Conservation (phyloP, 2,888 invertebrate species). For the Nymphalis urticae region DNA sequence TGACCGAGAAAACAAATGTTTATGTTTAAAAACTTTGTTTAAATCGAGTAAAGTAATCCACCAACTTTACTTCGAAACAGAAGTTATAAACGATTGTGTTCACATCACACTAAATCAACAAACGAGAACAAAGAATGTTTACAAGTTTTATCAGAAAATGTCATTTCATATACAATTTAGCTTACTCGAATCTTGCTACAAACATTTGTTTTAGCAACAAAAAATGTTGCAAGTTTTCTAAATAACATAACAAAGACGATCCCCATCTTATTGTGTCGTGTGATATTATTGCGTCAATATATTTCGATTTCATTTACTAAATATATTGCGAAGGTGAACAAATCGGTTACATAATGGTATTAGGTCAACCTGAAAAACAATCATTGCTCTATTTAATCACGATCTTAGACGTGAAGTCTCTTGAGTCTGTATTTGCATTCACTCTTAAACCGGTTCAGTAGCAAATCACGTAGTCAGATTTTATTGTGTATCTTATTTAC, state of each 20-base stretch:
- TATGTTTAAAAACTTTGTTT: slow-evolving; percentile 26
- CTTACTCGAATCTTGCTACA: slow-evolving; percentile 58
- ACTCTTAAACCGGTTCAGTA: too few species aligned
- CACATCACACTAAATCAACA: slow-evolving; percentile 59
- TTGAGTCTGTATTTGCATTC: too few species aligned
- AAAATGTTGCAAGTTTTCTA: slow-evolving; percentile 37
- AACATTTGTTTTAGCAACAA: slow-evolving; percentile 46
- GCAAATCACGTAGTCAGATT: too few species aligned
- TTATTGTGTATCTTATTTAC: too few species aligned
- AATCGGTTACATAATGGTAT: too few species aligned
- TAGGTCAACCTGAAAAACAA: too few species aligned
- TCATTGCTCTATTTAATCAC: too few species aligned
- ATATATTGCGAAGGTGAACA: too few species aligned
- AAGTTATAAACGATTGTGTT: slow-evolving; percentile 54
- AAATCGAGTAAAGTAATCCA: slow-evolving; percentile 35
- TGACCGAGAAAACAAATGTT: slow-evolving; percentile 9
- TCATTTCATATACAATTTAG: slow-evolving; percentile 59
- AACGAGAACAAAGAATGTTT: slow-evolving; percentile 74
- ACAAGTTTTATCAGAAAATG: slow-evolving; percentile 70
- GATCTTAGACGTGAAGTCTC: too few species aligned
- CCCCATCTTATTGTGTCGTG: not conserved
- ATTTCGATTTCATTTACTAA: too few species aligned
- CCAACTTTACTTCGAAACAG: slow-evolving; percentile 39
- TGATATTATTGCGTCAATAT: not conserved
- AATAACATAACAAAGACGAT: slow-evolving; percentile 19